Evolutionary conservation across 2,888 invertebrate species (phyloP).

Genomic region (Ophonus ardosiacus): DNA sequence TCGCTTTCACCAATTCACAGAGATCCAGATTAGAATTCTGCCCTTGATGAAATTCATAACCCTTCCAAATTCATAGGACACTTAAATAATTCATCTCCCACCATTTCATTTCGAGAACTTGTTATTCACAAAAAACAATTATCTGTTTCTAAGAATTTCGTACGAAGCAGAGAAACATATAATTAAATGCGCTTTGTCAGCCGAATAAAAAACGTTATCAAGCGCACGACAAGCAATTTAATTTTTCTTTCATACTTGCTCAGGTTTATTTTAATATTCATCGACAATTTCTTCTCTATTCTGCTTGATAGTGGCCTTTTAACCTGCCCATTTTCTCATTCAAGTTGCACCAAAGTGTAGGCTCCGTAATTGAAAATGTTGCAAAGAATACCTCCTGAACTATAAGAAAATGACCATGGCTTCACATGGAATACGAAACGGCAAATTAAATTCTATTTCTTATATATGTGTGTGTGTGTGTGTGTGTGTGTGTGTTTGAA

Average conservation of each 20-base stretch:
- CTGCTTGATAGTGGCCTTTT: conserved; percentile 14
- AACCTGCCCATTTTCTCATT: conserved; percentile 20
- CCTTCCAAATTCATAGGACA: conserved; percentile 38
- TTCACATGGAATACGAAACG: background rate
- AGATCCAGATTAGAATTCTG: conserved; percentile 42
- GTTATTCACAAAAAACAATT: conserved; percentile 7
- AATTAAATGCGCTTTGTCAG: conserved; percentile 9
- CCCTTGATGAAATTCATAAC: conserved; percentile 44
- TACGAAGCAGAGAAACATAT: background rate
- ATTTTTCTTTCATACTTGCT: conserved; percentile 48
- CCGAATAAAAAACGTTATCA: conserved; percentile 23
- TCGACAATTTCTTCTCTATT: conserved; percentile 27
- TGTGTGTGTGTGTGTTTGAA: too few relatives aligned
- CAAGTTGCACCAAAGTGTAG: background rate
- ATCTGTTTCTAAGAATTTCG: background rate
- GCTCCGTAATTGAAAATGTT: conserved; percentile 20
- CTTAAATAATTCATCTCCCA: conserved; percentile 35
- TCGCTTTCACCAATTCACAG: conserved; percentile 12
- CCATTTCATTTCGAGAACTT: background rate
- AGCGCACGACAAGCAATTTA: conserved; percentile 32
- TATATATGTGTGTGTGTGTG: too few relatives aligned
- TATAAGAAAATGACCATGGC: background rate
- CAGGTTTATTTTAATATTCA: conserved; percentile 46
- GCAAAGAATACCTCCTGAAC: background rate
- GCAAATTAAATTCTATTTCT: too few relatives aligned